These are phyloP conservation scores for Geococcyx californianus DNA, from an alignment of 2,113 vertebrate species.

Conservation along the genomic window DNA sequence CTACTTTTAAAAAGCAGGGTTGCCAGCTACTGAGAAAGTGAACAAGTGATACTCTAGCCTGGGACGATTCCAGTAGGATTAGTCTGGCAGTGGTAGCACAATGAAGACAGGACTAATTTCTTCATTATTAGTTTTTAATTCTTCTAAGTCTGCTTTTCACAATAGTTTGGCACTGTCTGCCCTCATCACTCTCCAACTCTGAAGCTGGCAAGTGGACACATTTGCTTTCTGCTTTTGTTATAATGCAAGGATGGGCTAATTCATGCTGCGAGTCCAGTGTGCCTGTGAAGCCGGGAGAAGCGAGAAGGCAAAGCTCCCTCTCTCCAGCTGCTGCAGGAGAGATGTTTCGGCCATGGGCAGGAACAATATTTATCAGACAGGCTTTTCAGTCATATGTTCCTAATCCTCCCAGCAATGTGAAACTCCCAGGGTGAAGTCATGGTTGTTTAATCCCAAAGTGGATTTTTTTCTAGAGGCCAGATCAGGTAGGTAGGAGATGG, in stretches of 20 bases:
- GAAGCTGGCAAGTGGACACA: neutral
- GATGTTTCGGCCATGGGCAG: neutral
- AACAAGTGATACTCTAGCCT: constrained; percentile 14
- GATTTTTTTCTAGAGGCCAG: neutral
- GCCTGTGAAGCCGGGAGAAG: neutral
- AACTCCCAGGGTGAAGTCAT: constrained; percentile 59
- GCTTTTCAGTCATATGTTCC: constrained; percentile 58
- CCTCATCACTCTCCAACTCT: neutral
- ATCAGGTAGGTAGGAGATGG: neutral
- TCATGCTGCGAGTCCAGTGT: neutral
- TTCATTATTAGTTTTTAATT: constrained; percentile 30
- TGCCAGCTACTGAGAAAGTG: constrained; percentile 25
- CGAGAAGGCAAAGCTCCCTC: neutral
- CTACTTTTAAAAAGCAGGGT: neutral
- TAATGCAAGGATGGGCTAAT: neutral
- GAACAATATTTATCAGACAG: constrained; percentile 34
- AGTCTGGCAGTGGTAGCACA: neutral
- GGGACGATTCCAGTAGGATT: constrained; percentile 13
- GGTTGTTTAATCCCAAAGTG: neutral
- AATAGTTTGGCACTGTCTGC: neutral
- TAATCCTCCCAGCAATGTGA: constrained; percentile 13
- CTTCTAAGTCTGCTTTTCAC: neutral
- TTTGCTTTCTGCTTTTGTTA: neutral
- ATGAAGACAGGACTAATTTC: constrained; percentile 1
- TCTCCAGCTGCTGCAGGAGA: neutral